Evolutionary conservation across 2,888 invertebrate species (phyloP).

Genomic region (Drosophila bunnanda): DNA sequence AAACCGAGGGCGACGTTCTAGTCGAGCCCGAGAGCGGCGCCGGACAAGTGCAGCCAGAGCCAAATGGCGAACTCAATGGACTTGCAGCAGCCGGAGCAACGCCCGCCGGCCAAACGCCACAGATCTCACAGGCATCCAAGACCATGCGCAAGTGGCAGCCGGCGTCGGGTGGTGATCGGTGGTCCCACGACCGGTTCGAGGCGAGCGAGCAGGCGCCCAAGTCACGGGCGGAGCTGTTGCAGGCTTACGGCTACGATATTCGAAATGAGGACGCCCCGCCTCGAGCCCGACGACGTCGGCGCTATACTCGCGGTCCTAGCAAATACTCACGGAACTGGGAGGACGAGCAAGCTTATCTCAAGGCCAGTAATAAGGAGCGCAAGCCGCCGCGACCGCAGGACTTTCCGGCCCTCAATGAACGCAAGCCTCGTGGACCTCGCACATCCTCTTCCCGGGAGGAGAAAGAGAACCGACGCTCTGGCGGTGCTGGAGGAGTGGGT

Average conservation of each 20-base stretch:
- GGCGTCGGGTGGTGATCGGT: slow-evolving; percentile 87
- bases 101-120: slow-evolving; percentile 83
- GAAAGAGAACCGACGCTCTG: slow-evolving; percentile 82
- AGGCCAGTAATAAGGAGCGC: slow-evolving; percentile 85
- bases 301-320: slow-evolving; percentile 96
- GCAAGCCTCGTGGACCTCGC: slow-evolving; percentile 63
- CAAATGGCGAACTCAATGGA: slow-evolving; percentile 60
- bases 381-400: slow-evolving; percentile 86
- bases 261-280: slow-evolving; percentile 96
- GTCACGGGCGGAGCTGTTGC: slow-evolving; percentile 70
- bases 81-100: slow-evolving; percentile 72
- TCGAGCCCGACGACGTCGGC: slow-evolving; percentile 92
- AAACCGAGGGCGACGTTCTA: slow-evolving; percentile 84
- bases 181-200: slow-evolving; percentile 92
- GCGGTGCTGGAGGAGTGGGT: not conserved
- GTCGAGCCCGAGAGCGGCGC: slow-evolving; percentile 54
- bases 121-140: slow-evolving; percentile 82
- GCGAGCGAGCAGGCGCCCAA: slow-evolving; percentile 87
- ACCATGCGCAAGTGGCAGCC: slow-evolving; percentile 85
- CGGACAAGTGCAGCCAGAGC: slow-evolving; percentile 45
- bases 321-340: slow-evolving; percentile 97
- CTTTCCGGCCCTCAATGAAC: slow-evolving; percentile 86
- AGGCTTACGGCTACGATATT: slow-evolving; percentile 90
- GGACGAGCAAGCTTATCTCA: slow-evolving; percentile 94
- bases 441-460: slow-evolving; percentile 78